Conservation (phyloP, 2,888 invertebrate species). For the Anarsia innoxiella region DNA sequence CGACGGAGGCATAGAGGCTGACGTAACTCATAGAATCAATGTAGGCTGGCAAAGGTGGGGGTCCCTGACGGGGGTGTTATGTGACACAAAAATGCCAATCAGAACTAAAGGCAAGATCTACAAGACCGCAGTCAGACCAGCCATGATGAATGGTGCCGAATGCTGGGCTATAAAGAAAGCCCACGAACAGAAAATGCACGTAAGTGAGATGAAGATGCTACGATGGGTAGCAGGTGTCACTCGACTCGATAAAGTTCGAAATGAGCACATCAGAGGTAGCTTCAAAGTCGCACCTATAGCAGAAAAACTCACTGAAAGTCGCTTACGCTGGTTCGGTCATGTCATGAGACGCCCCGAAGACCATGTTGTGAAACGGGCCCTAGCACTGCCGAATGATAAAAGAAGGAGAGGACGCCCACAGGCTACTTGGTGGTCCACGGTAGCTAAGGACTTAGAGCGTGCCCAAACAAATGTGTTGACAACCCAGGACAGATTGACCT, state of each 20-base stretch:
- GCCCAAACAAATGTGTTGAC: no score
- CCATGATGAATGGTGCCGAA: conserved; percentile 1
- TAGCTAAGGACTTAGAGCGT: no score
- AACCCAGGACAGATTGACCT: no score
- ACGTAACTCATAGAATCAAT: neutral
- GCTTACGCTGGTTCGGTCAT: no score
- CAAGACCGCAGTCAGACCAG: conserved; percentile 1
- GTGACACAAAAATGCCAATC: neutral
- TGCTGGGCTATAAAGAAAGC: conserved; percentile 2
- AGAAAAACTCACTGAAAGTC: no score
- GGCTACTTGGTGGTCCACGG: no score
- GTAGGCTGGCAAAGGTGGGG: neutral
- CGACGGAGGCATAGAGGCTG: neutral
- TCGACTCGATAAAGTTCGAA: neutral
- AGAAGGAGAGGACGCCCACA: no score
- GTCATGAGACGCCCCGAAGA: no score
- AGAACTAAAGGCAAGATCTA: neutral
- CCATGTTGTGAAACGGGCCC: no score
- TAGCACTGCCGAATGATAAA: no score
- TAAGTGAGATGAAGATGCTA: neutral
- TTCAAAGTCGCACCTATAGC: no score
- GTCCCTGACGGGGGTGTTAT: neutral
- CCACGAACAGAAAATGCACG: neutral
- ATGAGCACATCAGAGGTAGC: neutral
- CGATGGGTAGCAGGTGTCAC: neutral